These are phyloP conservation scores for Sericinus montela DNA, from an alignment of 2,888 invertebrate species.

Conservation along the genomic window DNA sequence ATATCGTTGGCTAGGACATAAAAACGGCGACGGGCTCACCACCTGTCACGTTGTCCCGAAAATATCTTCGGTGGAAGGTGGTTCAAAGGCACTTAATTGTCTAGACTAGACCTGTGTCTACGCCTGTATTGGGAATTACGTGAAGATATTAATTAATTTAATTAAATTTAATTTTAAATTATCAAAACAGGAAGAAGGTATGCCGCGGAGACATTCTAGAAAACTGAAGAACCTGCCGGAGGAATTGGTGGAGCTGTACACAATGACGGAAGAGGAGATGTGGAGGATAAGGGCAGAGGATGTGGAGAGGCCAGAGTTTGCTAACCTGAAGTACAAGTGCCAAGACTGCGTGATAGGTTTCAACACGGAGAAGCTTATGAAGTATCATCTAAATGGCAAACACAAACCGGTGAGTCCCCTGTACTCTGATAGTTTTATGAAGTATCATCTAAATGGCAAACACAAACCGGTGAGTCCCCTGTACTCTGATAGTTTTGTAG, in stretches of 20 bases:
- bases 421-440: too few species aligned
- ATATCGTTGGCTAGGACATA: too few species aligned
- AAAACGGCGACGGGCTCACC: too few species aligned
- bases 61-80: too few species aligned
- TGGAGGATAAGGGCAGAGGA: slow-evolving; percentile 43
- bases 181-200: background rate
- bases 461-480: too few species aligned
- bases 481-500: too few species aligned
- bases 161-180: background rate
- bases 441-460: too few species aligned
- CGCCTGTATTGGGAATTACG: too few species aligned
- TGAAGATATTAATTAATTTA: too few species aligned
- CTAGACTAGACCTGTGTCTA: too few species aligned
- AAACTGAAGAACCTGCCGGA: slow-evolving; percentile 54
- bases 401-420: slow-evolving; percentile 48
- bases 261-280: slow-evolving; percentile 57
- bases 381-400: slow-evolving; percentile 48
- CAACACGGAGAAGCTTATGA: slow-evolving; percentile 46
- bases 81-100: too few species aligned
- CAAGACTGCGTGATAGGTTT: slow-evolving; percentile 48
- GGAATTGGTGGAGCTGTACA: slow-evolving; percentile 46
- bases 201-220: slow-evolving; percentile 20
- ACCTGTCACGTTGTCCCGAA: too few species aligned
- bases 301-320: slow-evolving; percentile 40
- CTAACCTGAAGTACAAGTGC: slow-evolving; percentile 45